Percentiles rank a stretch among this genome's conserved stretches.
Conservation (phyloP, 2,888 invertebrate species). For the Drosophila barbarae region DNA sequence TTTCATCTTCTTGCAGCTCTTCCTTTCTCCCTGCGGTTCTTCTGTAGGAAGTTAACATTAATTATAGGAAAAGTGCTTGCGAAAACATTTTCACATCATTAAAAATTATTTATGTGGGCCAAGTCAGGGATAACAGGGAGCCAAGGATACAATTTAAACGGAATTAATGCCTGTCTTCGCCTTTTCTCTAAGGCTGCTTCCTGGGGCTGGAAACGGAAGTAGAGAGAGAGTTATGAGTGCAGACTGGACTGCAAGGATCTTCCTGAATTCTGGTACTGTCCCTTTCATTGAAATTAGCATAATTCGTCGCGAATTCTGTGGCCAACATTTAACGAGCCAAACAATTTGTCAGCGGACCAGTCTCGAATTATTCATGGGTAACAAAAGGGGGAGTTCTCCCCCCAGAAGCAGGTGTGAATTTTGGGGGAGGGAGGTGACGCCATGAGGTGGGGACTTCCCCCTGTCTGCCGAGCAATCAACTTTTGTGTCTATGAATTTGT, state of each 20-base stretch:
- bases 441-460: neutral
- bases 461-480: constrained; percentile 29
- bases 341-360: constrained; percentile 44
- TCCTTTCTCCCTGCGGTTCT: neutral
- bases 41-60: constrained; percentile 31
- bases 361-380: constrained; percentile 39
- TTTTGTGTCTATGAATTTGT: constrained; percentile 43
- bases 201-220: constrained; percentile 10
- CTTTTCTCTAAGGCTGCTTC: neutral
- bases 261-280: constrained; percentile 9
- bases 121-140: constrained; percentile 30
- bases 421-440: neutral
- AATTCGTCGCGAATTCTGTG: constrained; percentile 41
- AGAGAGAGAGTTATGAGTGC: constrained; percentile 12
- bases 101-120: constrained; percentile 49
- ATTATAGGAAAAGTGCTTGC: constrained; percentile 43
- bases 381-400: neutral
- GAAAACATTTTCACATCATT: constrained; percentile 53
- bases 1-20: constrained; percentile 9
- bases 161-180: constrained; percentile 39
- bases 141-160: constrained; percentile 39
- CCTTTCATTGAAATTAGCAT: constrained; percentile 38
- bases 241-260: constrained; percentile 12
- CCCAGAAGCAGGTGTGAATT: constrained; percentile 19
- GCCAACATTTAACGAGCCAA: constrained; percentile 45